These are phyloP conservation scores for Anthoscopus minutus DNA, from an alignment of 2,113 vertebrate genomes.

Conservation along the genomic window DNA sequence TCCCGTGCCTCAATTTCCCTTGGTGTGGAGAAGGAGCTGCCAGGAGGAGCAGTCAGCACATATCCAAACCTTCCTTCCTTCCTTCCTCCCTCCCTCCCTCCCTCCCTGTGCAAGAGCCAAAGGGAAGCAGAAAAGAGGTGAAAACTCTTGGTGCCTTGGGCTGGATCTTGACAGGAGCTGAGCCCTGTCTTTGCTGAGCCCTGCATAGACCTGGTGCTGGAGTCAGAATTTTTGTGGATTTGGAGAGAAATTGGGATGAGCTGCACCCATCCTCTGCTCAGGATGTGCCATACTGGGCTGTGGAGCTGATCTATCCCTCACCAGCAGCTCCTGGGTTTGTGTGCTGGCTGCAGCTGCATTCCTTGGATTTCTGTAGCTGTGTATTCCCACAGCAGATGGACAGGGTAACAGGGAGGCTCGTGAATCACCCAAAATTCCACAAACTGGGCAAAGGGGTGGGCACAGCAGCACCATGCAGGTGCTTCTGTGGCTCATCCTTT, in stretches of 20 bases:
- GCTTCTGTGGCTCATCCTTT: background rate
- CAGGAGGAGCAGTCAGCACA: background rate
- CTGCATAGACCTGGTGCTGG: fast-evolving
- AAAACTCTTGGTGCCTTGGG: fast-evolving
- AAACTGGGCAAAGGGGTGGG: background rate
- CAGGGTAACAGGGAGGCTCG: background rate
- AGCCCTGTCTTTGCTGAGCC: background rate
- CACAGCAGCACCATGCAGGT: fast-evolving
- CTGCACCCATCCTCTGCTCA: too few species aligned
- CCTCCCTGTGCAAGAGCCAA: background rate
- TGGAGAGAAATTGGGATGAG: background rate
- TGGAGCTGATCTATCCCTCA: background rate
- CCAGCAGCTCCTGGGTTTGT: background rate
- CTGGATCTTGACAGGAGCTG: background rate
- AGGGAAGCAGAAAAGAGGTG: background rate
- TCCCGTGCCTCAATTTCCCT: background rate
- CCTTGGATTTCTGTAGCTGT: conserved; percentile 26
- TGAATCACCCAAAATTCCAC: background rate
- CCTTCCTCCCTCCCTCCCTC: too few species aligned
- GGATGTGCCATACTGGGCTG: fast-evolving
- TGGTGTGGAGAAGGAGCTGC: background rate
- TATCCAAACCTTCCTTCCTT: background rate
- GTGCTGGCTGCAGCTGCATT: background rate
- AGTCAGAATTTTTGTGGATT: background rate
- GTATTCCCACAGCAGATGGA: conserved; percentile 1